phyloP scores from a whole-genome alignment of 2,888 invertebrate genomes.

The Amphimallon solstitiale region DNA sequence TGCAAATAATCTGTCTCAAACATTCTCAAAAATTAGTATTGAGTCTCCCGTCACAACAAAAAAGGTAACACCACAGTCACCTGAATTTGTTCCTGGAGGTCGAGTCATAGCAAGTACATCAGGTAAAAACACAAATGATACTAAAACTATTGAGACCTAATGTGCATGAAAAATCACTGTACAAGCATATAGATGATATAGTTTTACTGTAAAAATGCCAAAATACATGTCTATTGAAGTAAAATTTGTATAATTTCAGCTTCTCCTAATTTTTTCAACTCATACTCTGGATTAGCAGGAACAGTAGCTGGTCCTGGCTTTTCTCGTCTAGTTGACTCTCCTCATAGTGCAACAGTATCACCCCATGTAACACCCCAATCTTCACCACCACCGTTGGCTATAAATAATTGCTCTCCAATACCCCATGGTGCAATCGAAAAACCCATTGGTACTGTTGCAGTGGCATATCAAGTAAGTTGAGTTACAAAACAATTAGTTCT shows the following conservation, averaged over 20 bases:
- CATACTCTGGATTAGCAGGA: slow-evolving; percentile 56
- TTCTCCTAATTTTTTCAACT: slow-evolving; percentile 62
- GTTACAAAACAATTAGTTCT: background rate
- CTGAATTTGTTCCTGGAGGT: slow-evolving; percentile 66
- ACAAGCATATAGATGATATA: background rate
- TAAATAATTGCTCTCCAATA: slow-evolving; percentile 61
- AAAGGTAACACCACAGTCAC: slow-evolving; percentile 66
- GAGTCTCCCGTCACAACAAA: slow-evolving; percentile 59
- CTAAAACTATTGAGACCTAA: slow-evolving; percentile 8
- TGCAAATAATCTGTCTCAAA: slow-evolving; percentile 53
- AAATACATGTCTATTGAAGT: background rate
- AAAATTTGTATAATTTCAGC: slow-evolving; percentile 43
- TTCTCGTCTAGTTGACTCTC: slow-evolving; percentile 57
- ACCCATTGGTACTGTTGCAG: slow-evolving; percentile 51
- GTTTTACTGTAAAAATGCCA: too few species aligned
- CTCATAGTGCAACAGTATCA: slow-evolving; percentile 57
- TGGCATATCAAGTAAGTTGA: slow-evolving; percentile 58
- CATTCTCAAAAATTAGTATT: slow-evolving; percentile 56
- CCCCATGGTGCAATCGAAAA: slow-evolving; percentile 56
- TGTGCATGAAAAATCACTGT: slow-evolving; percentile 7
- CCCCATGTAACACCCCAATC: slow-evolving; percentile 65
- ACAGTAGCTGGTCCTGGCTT: slow-evolving; percentile 50
- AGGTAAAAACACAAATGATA: slow-evolving; percentile 36
- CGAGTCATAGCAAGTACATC: slow-evolving; percentile 50
- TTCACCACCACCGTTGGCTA: slow-evolving; percentile 60